Conservation (phyloP, 2,113 vertebrate genomes). For the Percina caprodes region DNA sequence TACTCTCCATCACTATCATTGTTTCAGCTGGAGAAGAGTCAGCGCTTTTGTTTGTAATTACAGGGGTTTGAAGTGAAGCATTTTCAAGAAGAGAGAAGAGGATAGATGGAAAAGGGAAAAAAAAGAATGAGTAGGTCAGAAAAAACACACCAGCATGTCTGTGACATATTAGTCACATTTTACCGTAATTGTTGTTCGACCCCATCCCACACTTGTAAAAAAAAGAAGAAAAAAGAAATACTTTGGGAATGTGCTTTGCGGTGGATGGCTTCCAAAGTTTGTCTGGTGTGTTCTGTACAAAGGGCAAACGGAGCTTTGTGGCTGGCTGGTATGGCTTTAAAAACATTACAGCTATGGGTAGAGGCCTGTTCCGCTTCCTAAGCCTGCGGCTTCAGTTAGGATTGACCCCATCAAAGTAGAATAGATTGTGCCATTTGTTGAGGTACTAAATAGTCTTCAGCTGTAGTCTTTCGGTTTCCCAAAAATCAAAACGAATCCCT, state of each 20-base stretch:
- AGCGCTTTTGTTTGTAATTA: constrained; percentile 88
- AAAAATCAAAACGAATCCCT: constrained; percentile 70
- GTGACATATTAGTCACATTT: constrained; percentile 88
- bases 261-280: constrained; percentile 81
- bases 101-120: constrained; percentile 75
- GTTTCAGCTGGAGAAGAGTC: constrained; percentile 83
- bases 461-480: constrained; percentile 60
- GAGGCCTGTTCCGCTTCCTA: constrained; percentile 72
- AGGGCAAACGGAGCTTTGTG: constrained; percentile 79
- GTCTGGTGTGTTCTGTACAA: constrained; percentile 80
- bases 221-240: constrained; percentile 70
- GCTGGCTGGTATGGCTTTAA: constrained; percentile 79
- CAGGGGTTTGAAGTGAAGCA: constrained; percentile 79
- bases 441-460: constrained; percentile 70
- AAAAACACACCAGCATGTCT: constrained; percentile 79
- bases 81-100: constrained; percentile 69
- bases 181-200: constrained; percentile 88
- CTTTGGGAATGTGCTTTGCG: constrained; percentile 79
- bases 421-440: constrained; percentile 73
- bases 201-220: constrained; percentile 83
- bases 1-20: constrained; percentile 83
- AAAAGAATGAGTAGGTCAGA: constrained; percentile 70
- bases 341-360: constrained; percentile 74
- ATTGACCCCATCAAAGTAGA: constrained; percentile 77
- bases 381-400: constrained; percentile 72